Conservation (phyloP, 2,797 vertebrate genomes). For the Coluber constrictor region DNA sequence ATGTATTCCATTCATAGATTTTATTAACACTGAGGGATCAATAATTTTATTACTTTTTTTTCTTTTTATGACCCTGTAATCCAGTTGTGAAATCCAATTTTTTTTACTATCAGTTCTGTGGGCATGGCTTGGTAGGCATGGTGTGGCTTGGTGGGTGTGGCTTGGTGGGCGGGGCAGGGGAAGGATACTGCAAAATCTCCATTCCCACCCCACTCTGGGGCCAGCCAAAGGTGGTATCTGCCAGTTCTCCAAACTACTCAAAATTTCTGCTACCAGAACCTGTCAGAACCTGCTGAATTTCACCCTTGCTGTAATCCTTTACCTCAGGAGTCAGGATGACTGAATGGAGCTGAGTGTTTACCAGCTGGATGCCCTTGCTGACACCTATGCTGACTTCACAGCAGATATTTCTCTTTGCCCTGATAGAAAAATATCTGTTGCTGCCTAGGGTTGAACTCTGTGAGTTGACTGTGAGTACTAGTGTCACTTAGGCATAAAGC, state of each 20-base stretch:
- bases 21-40: neutral
- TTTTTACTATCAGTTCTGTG: too few species aligned
- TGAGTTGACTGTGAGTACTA: neutral
- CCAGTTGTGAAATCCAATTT: too few species aligned
- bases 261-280: too few species aligned
- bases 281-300: too few species aligned
- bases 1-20: neutral
- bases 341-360: neutral
- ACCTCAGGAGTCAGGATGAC: neutral
- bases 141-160: too few species aligned
- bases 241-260: too few species aligned
- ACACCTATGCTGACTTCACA: neutral
- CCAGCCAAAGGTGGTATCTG: too few species aligned
- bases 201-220: too few species aligned
- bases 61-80: neutral
- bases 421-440: neutral
- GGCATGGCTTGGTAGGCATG: too few species aligned
- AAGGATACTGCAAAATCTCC: too few species aligned
- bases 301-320: neutral
- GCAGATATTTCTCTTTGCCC: neutral
- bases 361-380: neutral
- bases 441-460: neutral
- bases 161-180: too few species aligned
- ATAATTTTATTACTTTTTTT: neutral
- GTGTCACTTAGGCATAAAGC: neutral